Base-by-base conservation (phyloP, 2,888 invertebrate species). In the Camponotus fellah region DNA sequence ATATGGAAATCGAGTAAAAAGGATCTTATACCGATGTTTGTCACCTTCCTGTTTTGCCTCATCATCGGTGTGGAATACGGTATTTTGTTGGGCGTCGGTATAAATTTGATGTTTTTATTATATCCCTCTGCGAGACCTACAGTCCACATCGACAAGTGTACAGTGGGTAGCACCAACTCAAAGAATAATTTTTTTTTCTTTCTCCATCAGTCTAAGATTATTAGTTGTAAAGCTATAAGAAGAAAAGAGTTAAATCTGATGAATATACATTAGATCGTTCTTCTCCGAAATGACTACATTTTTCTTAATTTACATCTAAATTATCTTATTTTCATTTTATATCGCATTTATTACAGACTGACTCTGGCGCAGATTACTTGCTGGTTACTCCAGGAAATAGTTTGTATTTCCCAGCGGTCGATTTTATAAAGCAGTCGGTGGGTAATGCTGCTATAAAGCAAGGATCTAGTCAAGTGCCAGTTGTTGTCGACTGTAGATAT, bases 21-120 rank as follows among this genome's bases (percentile, higher is more conserved):
- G 89, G 98, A 98, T 88, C 94, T 98, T 3, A 96, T 98, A 3
- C 98, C 98, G 0, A 97, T 98, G 85, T 96, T 97, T 86, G 97
- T 97, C 0, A 99, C 99, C 0, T 98, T 99, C 94, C 95, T 97
- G 0, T 95, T 97, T 34, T 99, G 98, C 87, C 96, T 99, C 17
- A 95, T 96, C 0, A 96, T 98, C 83, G 98, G 98, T 1, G 98
- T 98, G 0, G 98, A 99, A 94, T 96, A 98, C 85, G 99, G 99
- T 2, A 97, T 99, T 87, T 95, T 98, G 17, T 96, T 97, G 32
- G 98, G 98, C 0, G 98, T 98, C 0, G 96, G 96, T 0, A 96
- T 97, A 40, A 98, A 98, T 94, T 96, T 98, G 5, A 95, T 97
- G 46, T 96, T 98, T 86, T 95, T 98, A 9, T 95, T 98, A 10